Evolutionary conservation across 1,140 invertebrate genomes (phyloP), one percentile per base, ranked within the genome.

Genomic region (Artemia franciscana): DNA sequence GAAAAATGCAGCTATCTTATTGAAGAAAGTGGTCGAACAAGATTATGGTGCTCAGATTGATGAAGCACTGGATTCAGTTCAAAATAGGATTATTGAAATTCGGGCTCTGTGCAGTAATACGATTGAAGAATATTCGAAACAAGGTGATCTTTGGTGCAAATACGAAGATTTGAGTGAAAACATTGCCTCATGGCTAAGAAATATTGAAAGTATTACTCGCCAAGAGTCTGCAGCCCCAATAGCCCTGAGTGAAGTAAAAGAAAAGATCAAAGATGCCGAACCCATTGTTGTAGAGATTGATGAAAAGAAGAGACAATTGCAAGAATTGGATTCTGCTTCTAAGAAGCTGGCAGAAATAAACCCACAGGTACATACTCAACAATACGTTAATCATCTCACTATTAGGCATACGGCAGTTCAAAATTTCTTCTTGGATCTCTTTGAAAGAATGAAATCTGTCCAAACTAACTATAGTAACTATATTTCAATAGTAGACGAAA

Each of bases 181-280:
- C 63, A 77, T 92, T 5, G 78, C 82, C 1, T 76, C 81, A 1
- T 91, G 86, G 87, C 71, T 96, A n/a, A 89, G 88, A 70, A 83
- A 87, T 59, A 84, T 83, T 64, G 91, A 96, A 75, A 81, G 80
- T 59, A 82, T 78, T 70, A 80, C 89, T 0, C 79, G 87, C 69
- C 73, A 75, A 39, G 86, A 90, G 70, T 82, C 83, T 9, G 79
- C 80, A 5, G 78, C 76, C 56, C 79, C 86, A 67, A 73, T 87
- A 59, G 73, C 86, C 69, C 69, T 88, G 4, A 73, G 78, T 21
- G 78, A 81, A 62, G 81, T 91, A 57, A 78, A 82, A 60, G 71
- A 78, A 12, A 91, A 91, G 73, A 79, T 86, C 26, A 69, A 78
- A 58, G 81, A 86, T 71, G 78, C 84, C 56, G 74, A 79, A 63